Conservation (phyloP, 1,140 invertebrate species). For the Zaprionus inermis region DNA sequence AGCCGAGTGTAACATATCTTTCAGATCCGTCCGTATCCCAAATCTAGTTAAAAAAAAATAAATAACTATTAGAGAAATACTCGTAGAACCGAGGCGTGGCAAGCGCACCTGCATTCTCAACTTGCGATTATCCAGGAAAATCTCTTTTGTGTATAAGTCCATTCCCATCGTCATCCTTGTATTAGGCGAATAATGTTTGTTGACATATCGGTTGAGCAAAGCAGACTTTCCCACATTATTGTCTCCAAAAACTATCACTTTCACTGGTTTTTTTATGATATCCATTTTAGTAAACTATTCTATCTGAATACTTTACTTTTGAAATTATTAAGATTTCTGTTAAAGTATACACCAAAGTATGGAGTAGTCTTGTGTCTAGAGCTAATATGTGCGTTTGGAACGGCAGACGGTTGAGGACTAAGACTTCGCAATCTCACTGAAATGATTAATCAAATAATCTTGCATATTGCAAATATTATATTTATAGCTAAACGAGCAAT, state of each 20-base stretch:
- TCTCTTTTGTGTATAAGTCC: slow-evolving; percentile 93
- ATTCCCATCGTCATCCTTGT: background rate
- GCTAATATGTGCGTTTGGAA: background rate
- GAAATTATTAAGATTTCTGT: no score
- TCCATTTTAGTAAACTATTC: background rate
- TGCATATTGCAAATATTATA: background rate
- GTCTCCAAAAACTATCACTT: background rate
- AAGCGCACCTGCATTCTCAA: slow-evolving; percentile 98
- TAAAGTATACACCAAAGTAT: no score
- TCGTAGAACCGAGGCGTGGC: background rate
- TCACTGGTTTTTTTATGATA: background rate
- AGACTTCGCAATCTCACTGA: background rate
- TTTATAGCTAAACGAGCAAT: background rate
- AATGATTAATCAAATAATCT: background rate
- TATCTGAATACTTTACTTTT: no score
- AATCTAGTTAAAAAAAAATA: slow-evolving; percentile 88
- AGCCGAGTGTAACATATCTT: slow-evolving; percentile 97
- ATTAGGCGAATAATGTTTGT: background rate
- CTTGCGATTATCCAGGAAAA: slow-evolving; percentile 97
- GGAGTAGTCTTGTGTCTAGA: no score
- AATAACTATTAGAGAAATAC: background rate
- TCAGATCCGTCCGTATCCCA: slow-evolving; percentile 99
- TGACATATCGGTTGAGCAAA: background rate
- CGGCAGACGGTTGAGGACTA: background rate
- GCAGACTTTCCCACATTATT: background rate